phyloP scores from a whole-genome alignment of 30 jellyfish, hydroid and myxozoan genomes.

The Sanderia malayensis region DNA sequence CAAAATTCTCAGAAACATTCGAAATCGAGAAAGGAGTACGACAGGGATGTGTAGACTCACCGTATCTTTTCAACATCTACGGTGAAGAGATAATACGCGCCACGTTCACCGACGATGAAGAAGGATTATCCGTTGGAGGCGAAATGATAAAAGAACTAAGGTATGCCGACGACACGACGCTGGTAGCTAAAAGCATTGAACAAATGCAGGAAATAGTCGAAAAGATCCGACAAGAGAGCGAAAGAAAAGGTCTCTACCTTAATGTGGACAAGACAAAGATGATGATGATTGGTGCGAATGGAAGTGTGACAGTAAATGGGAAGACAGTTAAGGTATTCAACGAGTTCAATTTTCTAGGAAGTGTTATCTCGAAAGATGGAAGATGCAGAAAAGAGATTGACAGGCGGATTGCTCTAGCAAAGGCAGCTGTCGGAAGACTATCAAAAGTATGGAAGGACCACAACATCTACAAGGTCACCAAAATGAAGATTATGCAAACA shows the following conservation, averaged over 20 bases:
- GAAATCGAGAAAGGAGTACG: slow-evolving; percentile 14
- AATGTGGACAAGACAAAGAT: slow-evolving; percentile 15
- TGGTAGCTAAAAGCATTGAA: slow-evolving; percentile 11
- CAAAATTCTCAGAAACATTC: neutral
- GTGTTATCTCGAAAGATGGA: slow-evolving; percentile 8
- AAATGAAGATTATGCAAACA: neutral
- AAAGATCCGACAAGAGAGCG: slow-evolving; percentile 1
- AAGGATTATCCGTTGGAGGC: slow-evolving; percentile 12
- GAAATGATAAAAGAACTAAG: slow-evolving; percentile 14
- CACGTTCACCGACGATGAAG: neutral
- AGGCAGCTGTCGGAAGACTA: slow-evolving; percentile 14
- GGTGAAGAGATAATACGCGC: slow-evolving; percentile 20
- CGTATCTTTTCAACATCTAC: slow-evolving; percentile 18
- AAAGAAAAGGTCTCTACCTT: slow-evolving; percentile 8
- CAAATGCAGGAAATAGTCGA: neutral
- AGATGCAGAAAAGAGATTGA: slow-evolving; percentile 10
- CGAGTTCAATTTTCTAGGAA: slow-evolving; percentile 7
- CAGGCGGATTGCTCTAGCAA: neutral
- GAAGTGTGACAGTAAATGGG: neutral
- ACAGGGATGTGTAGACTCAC: slow-evolving; percentile 35
- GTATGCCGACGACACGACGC: slow-evolving; percentile 39
- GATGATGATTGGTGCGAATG: neutral
- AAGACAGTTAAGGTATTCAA: neutral
- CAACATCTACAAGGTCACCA: slow-evolving; percentile 4
- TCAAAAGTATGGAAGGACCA: slow-evolving; percentile 3